Evolutionary conservation across 1,140 invertebrate species (phyloP).

Genomic region (Eurosta solidaginis): DNA sequence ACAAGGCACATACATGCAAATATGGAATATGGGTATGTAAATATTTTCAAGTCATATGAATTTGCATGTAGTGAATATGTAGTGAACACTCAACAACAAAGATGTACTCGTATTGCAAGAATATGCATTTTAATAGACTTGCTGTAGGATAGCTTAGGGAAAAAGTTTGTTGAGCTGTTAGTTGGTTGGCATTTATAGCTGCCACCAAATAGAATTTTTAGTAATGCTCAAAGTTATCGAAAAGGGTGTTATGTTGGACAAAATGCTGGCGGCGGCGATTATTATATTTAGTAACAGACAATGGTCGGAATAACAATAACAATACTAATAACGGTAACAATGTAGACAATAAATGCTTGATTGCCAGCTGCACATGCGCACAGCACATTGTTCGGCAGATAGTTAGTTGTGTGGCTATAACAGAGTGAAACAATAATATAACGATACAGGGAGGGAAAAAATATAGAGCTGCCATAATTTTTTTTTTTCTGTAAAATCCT

Average conservation of each 20-base stretch:
- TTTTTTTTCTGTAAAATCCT: no score
- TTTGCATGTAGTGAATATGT: not conserved
- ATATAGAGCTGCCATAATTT: no score
- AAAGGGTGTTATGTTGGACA: not conserved
- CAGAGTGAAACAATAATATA: no score
- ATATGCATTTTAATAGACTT: not conserved
- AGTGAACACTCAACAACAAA: not conserved
- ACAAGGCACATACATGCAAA: not conserved
- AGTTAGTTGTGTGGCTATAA: no score
- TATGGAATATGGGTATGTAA: not conserved
- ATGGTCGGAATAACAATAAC: no score
- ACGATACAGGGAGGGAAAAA: no score
- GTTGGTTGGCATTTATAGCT: not conserved
- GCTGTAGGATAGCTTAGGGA: no score
- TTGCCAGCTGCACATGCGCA: no score
- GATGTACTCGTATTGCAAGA: not conserved
- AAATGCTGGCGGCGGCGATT: not conserved
- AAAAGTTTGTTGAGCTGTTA: not conserved
- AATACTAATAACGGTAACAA: no score
- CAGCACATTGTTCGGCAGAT: no score
- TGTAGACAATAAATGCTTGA: no score
- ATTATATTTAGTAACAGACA: not conserved
- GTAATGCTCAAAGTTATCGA: not conserved
- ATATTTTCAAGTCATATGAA: not conserved
- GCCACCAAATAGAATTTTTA: not conserved